Base-by-base conservation (phyloP, 2,797 vertebrate species). In the Zalophus californianus region DNA sequence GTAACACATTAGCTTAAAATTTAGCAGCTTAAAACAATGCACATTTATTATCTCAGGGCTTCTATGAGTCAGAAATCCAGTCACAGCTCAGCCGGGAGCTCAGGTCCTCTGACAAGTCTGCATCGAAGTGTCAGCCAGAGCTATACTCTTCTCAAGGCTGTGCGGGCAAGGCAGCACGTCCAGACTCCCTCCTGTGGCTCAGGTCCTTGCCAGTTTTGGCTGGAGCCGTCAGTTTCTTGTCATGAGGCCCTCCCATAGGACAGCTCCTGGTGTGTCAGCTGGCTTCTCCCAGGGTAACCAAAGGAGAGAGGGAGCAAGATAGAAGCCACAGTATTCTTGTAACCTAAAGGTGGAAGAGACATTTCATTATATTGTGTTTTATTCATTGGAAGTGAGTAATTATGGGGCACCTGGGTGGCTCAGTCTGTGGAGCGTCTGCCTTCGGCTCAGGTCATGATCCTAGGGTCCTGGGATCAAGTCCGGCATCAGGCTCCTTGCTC, bases 1-100 rank as follows among this genome's bases (percentile, higher is more conserved):
- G 12, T 62, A 95, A 79, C 27, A 95, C 92, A 78, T 94, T 54
- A 84, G 6, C 25, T 56, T 18, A 79, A 91, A 90, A 87, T 84
- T 54, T 35, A 83, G 44, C 18, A 44, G 8, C 64, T 79, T 48
- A 68, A 94, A 79, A 89, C 16, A 75, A 56, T 10, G 21, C 16
- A 50, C 32, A 75, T 83, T 87, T 78, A 35, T 95, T 83, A 48
- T 79, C 23, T 78, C 58, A 41, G 6, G 27, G 44, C 91, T 85
- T 95, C 25, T 68, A 0, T 38, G 32, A 78, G n/a, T 52, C 44
- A 50, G n/a, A 86, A 83, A 68, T 83, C 66, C 11, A 95, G 50
- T 13, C 2, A 1, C 7, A 18, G 27, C 25, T 75, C 12, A 15
- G 4, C 35, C 9, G 9, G 35, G 56, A 73, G 32, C 58, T 92